Conservation (phyloP, 1,140 invertebrate species). For the Diuraphis noxia region DNA sequence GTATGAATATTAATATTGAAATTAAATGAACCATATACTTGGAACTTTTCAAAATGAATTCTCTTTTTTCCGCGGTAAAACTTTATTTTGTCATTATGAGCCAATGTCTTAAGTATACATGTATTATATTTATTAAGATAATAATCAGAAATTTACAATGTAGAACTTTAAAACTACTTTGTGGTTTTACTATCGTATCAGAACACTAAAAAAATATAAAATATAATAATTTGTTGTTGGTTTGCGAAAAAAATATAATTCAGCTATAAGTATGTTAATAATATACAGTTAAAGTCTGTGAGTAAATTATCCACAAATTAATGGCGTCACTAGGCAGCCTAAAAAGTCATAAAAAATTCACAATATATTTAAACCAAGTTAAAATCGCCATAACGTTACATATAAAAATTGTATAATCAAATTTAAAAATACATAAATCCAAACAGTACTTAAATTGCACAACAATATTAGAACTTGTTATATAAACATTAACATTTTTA, state of each 20-base stretch:
- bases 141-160: neutral
- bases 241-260: neutral
- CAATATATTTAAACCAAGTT: neutral
- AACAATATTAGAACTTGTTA: neutral
- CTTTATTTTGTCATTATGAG: neutral
- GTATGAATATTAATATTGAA: constrained; percentile 22
- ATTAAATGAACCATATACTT: neutral
- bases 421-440: neutral
- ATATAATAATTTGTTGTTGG: neutral
- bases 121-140: constrained; percentile 1
- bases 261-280: constrained; percentile 4
- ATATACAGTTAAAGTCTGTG: neutral
- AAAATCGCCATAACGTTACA: neutral
- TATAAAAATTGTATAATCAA: neutral
- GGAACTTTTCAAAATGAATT: constrained; percentile 7
- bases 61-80: neutral
- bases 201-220: neutral
- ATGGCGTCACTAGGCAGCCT: neutral
- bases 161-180: neutral
- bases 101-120: neutral
- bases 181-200: neutral
- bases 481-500: neutral
- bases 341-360: neutral
- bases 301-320: neutral
- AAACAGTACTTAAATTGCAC: neutral